These are phyloP conservation scores for Meliscaeva auricollis DNA, from an alignment of 2,888 invertebrate genomes.

Conservation along the genomic window DNA sequence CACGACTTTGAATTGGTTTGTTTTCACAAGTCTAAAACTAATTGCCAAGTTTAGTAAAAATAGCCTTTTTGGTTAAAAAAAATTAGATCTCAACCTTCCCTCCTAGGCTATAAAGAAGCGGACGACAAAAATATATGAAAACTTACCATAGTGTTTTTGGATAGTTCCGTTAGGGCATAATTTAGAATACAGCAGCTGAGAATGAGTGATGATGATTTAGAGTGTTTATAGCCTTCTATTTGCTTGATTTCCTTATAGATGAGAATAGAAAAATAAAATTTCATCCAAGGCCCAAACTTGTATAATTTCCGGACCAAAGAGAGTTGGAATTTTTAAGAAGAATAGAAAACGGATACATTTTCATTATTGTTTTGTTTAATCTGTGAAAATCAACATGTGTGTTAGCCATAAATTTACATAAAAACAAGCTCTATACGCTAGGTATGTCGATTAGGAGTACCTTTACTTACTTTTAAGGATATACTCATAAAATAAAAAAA, in stretches of 20 bases:
- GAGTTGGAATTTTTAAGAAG: not conserved
- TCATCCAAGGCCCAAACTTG: not conserved
- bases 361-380: constrained; percentile 54
- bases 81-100: not conserved
- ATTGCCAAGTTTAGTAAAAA: too few species aligned
- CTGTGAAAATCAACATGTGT: constrained; percentile 49
- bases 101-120: not conserved
- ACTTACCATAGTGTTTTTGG: not conserved
- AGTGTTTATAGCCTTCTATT: constrained; percentile 25
- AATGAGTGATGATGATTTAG: not conserved
- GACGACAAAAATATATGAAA: constrained; percentile 25
- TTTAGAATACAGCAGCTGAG: not conserved
- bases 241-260: constrained; percentile 40
- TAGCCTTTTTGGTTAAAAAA: too few species aligned
- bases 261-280: too few species aligned
- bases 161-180: not conserved
- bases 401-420: constrained; percentile 50
- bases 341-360: constrained; percentile 23
- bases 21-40: too few species aligned
- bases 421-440: not conserved
- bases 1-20: too few species aligned
- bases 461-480: too few species aligned
- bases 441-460: not conserved
- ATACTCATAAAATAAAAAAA: too few species aligned
- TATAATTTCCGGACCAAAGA: not conserved